Conservation (phyloP, 2,797 vertebrate species). For the Pangasius krempfi region DNA sequence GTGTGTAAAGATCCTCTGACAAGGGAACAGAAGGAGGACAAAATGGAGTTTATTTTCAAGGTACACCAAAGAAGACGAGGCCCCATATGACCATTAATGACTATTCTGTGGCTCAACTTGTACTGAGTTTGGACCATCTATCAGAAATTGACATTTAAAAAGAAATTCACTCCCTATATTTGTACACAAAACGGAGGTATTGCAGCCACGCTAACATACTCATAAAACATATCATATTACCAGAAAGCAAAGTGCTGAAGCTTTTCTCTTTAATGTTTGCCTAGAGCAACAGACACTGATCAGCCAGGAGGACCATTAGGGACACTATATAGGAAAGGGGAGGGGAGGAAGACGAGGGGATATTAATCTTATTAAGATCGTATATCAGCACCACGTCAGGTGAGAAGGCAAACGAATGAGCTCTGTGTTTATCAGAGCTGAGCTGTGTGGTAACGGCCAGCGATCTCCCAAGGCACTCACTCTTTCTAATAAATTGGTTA, state of each 20-base stretch:
- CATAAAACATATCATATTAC: background rate
- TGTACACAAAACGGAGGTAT: background rate
- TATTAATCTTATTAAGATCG: constrained; percentile 95
- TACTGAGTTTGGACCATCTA: background rate
- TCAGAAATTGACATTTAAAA: background rate
- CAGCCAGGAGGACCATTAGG: constrained; percentile 66
- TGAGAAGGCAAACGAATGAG: constrained; percentile 95
- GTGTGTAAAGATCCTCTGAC: constrained; percentile 52
- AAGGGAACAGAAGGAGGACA: constrained; percentile 34
- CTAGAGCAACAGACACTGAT: constrained; percentile 59
- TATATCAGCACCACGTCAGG: constrained; percentile 94
- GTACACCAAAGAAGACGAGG: constrained; percentile 54
- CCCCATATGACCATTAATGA: constrained; percentile 26
- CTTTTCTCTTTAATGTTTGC: constrained; percentile 50
- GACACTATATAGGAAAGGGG: constrained; percentile 66
- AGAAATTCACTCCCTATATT: background rate
- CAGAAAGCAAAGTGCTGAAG: constrained; percentile 9
- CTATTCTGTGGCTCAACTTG: constrained; percentile 23
- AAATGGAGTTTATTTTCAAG: constrained; percentile 61
- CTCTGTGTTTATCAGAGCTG: constrained; percentile 94
- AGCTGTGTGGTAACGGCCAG: constrained; percentile 89
- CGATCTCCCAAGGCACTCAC: constrained; percentile 80
- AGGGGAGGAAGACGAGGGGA: constrained; percentile 72
- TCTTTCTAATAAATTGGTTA: constrained; percentile 95
- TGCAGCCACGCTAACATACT: background rate